A percentile compares a stretch with the other conserved stretches of the same genome.
These are phyloP conservation scores for Carposina sasakii DNA, from an alignment of 1,140 invertebrate genomes.

Conservation along the genomic window DNA sequence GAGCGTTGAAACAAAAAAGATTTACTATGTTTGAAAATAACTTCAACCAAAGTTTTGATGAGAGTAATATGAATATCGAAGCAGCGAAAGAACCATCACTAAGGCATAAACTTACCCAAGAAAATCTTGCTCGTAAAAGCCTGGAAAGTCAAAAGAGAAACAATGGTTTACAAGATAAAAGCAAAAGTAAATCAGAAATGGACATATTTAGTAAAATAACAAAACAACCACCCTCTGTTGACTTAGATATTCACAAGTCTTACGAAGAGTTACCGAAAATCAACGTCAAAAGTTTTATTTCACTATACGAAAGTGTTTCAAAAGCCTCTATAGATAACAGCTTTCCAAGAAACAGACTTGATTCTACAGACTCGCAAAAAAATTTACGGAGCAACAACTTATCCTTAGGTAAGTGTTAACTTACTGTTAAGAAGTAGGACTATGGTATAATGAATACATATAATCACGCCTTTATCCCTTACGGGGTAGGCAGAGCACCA, in stretches of 20 bases:
- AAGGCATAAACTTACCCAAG: constrained; percentile 11
- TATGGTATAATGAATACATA: too few relatives aligned
- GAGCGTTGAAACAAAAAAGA: constrained; percentile 24
- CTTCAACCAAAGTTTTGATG: constrained; percentile 28
- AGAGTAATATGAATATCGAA: constrained; percentile 11
- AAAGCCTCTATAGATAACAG: too few relatives aligned
- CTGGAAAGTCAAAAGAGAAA: too few relatives aligned
- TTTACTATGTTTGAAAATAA: constrained; percentile 17
- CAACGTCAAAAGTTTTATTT: constrained; percentile 59
- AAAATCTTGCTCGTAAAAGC: constrained; percentile 12
- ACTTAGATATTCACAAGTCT: constrained; percentile 59
- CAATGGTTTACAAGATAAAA: too few relatives aligned
- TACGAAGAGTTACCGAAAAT: constrained; percentile 60
- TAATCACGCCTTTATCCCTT: too few relatives aligned
- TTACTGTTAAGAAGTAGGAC: too few relatives aligned
- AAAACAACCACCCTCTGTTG: constrained; percentile 26
- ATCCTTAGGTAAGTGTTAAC: constrained; percentile 33
- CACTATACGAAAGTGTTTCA: constrained; percentile 54
- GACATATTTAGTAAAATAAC: constrained; percentile 58
- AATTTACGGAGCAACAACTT: constrained; percentile 24
- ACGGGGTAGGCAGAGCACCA: too few relatives aligned
- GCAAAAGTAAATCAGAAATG: constrained; percentile 63
- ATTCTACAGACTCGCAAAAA: constrained; percentile 27
- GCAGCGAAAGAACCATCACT: background rate
- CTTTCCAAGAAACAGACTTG: too few relatives aligned